Base-by-base conservation (phyloP, 2,113 vertebrate species). In the Onychorhynchus coronatus region DNA sequence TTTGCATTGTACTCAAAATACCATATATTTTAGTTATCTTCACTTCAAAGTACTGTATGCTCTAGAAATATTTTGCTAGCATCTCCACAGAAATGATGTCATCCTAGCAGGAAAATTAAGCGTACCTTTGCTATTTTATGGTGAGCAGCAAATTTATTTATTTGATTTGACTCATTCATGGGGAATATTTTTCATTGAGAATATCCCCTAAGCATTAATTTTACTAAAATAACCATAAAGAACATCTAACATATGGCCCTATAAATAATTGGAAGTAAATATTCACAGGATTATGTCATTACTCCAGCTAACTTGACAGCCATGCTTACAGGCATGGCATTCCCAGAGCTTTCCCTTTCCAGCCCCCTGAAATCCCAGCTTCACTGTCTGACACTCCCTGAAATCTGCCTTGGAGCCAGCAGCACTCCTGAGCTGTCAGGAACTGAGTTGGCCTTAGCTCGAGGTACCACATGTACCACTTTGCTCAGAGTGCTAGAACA, bases 181-280 rank as follows among this genome's bases (percentile, higher is more conserved):
- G 87, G 91, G 78, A 91, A 89, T 15, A 66, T 90, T 89, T 96
- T 94, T 93, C 71, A 50, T 30, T n/a, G 74, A 83, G 66, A 76
- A 63, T 79, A 76, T 76, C 58, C 44, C 70, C 81, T 58, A 89
- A 91, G 35, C 33, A 79, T 82, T 91, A 74, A 88, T 91, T 92
- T 81, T 85, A 53, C 52, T 93, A 78, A 87, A 87, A 91, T 62
- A 91, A 62, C 67, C 44, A 65, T 76, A 68, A 94, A 87, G 53
- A 94, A 82, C 37, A 61, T 56, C 66, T 85, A 94, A 82, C 41
- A 44, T 41, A 47, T n/a, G 62, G 35, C 49, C 50, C n/a, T 83
- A 65, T 88, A 94, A 89, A 91, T 59, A 88, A 62, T 12, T 56
- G 53, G 58, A 82, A 79, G 74, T 73, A 94, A 96, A 90, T 80